phyloP scores from a whole-genome alignment of 2,888 invertebrate genomes.

The Oxyteleia sp. region DNA sequence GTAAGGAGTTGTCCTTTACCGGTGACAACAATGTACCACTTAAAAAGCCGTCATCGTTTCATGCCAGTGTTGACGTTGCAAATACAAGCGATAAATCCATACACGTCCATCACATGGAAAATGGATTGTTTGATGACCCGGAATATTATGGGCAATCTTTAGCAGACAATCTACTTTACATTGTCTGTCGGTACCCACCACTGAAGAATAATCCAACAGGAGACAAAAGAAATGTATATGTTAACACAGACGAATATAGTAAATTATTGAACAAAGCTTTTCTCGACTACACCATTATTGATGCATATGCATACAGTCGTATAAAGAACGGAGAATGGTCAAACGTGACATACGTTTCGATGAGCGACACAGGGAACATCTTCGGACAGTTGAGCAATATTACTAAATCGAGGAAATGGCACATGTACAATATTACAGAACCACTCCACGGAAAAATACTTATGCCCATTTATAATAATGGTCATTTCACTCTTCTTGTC shows the following conservation, averaged over 20 bases:
- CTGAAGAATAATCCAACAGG: neutral
- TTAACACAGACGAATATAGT: neutral
- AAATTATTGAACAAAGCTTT: neutral
- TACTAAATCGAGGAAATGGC: too few species aligned
- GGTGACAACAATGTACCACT: too few species aligned
- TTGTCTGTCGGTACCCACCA: neutral
- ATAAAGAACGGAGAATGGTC: neutral
- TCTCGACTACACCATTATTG: neutral
- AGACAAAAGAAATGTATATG: neutral
- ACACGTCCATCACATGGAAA: neutral
- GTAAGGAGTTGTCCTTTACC: too few species aligned
- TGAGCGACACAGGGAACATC: too few species aligned
- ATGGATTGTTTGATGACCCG: constrained; percentile 15
- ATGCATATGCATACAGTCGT: neutral
- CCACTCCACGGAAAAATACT: neutral
- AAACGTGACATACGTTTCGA: neutral
- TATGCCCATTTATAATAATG: neutral
- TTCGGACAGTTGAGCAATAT: too few species aligned
- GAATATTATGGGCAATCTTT: constrained; percentile 10
- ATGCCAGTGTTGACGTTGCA: too few species aligned
- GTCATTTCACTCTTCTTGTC: neutral
- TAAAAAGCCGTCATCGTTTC: too few species aligned
- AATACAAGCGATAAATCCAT: neutral
- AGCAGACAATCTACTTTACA: neutral
- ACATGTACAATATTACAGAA: neutral